These are phyloP conservation scores for Aspidiotus destructor DNA, from an alignment of 2,888 invertebrate genomes.

Conservation along the genomic window DNA sequence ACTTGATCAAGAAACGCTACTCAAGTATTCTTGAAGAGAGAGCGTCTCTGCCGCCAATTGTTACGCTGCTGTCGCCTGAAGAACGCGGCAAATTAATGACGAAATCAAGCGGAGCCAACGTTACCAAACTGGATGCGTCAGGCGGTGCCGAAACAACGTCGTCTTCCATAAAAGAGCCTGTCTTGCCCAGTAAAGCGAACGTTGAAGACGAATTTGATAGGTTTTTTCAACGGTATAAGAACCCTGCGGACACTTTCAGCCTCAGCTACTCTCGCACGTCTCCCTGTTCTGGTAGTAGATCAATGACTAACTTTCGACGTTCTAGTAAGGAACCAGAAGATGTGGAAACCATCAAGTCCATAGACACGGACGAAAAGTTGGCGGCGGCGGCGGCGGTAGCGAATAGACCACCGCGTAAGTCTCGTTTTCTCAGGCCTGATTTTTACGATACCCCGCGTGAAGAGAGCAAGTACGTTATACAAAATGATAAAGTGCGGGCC, in stretches of 20 bases:
- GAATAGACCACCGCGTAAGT: conserved; percentile 46
- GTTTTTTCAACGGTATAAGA: conserved; percentile 19
- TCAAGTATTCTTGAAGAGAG: conserved; percentile 16
- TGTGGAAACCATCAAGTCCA: neutral
- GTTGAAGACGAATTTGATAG: conserved; percentile 26
- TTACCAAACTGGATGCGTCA: neutral
- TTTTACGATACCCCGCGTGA: conserved; percentile 62
- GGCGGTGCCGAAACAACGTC: neutral
- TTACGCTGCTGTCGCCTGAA: neutral
- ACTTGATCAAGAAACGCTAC: conserved; percentile 19
- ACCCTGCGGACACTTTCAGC: neutral
- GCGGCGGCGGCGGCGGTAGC: neutral
- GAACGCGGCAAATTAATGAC: neutral
- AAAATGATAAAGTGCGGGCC: conserved; percentile 39
- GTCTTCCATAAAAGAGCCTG: neutral
- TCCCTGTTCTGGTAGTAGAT: too few species aligned
- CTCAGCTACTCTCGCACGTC: neutral
- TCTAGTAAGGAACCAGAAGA: neutral
- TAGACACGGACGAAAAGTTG: too few species aligned
- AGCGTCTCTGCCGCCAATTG: neutral
- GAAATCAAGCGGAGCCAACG: neutral
- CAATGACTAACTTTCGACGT: too few species aligned
- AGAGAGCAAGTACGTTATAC: conserved; percentile 53
- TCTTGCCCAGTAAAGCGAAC: neutral
- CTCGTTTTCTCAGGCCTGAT: conserved; percentile 66